phyloP scores from a whole-genome alignment of 92 coral and sea anemone genomes.

The Micromussa lordhowensis region DNA sequence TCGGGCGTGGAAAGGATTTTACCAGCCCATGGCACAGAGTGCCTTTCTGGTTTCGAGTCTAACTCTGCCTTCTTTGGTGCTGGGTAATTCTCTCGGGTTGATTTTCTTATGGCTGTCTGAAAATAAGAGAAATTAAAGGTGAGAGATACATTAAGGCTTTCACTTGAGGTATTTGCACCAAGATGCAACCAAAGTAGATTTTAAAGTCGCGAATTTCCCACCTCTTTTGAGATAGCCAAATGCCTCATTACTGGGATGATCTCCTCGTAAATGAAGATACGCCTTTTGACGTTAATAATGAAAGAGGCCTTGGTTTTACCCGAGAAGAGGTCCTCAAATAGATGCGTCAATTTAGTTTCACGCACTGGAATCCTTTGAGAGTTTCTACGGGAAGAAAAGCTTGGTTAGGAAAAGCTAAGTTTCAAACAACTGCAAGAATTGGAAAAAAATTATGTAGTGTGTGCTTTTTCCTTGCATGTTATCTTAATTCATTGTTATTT shows the following conservation, averaged over 20 bases:
- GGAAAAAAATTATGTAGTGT: too few species aligned
- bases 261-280: constrained; percentile 88
- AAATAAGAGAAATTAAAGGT: too few species aligned
- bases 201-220: neutral
- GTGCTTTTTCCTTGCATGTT: too few species aligned
- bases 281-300: constrained; percentile 91
- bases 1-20: too few species aligned
- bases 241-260: constrained; percentile 87
- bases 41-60: constrained; percentile 52
- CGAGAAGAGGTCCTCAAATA: constrained; percentile 88
- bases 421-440: too few species aligned
- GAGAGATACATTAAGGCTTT: too few species aligned
- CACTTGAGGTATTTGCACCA: too few species aligned
- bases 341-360: constrained; percentile 93
- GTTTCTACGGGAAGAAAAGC: constrained; percentile 58
- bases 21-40: too few species aligned
- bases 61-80: constrained; percentile 70
- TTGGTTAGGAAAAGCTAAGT: neutral
- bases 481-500: too few species aligned
- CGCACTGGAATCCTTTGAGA: constrained; percentile 86
- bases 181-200: neutral
- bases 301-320: constrained; percentile 92
- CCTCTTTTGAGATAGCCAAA: constrained; percentile 94
- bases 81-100: too few species aligned
- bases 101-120: too few species aligned